Percentiles rank a stretch among this genome's conserved stretches.
Evolutionary conservation across 2,888 invertebrate species (phyloP).

Genomic region (Fissipunctia ypsillon): DNA sequence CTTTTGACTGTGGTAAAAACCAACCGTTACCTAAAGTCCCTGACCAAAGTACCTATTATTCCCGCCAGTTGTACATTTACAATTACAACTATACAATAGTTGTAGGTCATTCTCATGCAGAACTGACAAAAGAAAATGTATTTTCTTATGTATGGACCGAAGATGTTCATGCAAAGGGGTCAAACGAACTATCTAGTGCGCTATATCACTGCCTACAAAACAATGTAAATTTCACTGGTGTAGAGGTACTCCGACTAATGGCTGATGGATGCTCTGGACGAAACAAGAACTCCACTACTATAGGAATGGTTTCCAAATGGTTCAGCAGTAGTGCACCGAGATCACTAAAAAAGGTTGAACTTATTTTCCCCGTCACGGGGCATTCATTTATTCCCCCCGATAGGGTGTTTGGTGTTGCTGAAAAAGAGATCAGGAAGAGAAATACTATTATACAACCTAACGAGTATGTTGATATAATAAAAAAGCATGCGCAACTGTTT

Average conservation of each 20-base stretch:
- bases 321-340: constrained; percentile 49
- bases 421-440: no score
- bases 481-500: constrained; percentile 30
- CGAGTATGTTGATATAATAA: no score
- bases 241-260: no score
- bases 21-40: constrained; percentile 48
- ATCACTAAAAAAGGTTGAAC: constrained; percentile 44
- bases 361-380: no score
- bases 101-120: constrained; percentile 36
- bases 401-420: no score
- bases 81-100: constrained; percentile 30
- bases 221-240: no score
- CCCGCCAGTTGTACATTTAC: constrained; percentile 44
- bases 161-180: constrained; percentile 46
- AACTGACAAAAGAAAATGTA: constrained; percentile 38
- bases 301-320: constrained; percentile 65
- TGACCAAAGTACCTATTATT: constrained; percentile 53
- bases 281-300: constrained; percentile 68
- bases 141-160: constrained; percentile 42
- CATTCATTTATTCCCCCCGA: no score
- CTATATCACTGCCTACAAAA: constrained; percentile 34
- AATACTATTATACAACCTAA: no score
- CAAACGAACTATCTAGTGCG: constrained; percentile 65
- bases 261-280: no score
- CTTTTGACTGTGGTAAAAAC: constrained; percentile 52